Percentiles rank a stretch among this genome's conserved stretches.
Evolutionary conservation across 2,888 invertebrate genomes (phyloP).

Genomic region (Acrobeloides nanus): DNA sequence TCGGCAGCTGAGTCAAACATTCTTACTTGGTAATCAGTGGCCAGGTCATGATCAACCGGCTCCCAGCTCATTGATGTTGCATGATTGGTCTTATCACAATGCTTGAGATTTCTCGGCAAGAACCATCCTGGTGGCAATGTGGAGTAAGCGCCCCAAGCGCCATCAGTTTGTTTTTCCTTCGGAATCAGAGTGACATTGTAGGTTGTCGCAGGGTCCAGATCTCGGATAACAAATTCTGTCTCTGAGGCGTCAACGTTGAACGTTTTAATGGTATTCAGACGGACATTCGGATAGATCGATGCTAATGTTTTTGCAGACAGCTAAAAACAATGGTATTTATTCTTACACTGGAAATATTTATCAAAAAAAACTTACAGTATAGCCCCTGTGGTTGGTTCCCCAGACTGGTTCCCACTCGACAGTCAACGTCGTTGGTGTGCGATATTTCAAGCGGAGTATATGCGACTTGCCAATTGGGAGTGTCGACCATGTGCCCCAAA

Average conservation of each 20-base stretch:
- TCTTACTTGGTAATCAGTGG: slow-evolving; percentile 46
- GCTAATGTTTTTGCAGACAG: slow-evolving; percentile 43
- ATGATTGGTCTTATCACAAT: slow-evolving; percentile 50
- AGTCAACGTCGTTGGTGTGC: slow-evolving; percentile 51
- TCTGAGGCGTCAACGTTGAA: slow-evolving; percentile 42
- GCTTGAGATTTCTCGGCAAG: slow-evolving; percentile 47
- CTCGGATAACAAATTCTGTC: slow-evolving; percentile 46
- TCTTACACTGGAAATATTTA: background rate
- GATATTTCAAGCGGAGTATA: slow-evolving; percentile 46
- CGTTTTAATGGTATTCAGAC: slow-evolving; percentile 36
- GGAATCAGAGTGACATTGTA: slow-evolving; percentile 52
- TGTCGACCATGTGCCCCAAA: slow-evolving; percentile 54
- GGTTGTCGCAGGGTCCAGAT: slow-evolving; percentile 47
- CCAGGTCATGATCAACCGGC: slow-evolving; percentile 44
- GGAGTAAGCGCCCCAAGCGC: slow-evolving; percentile 53
- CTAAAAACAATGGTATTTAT: slow-evolving; percentile 22
- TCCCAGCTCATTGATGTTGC: slow-evolving; percentile 53
- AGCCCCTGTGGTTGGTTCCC: slow-evolving; percentile 46
- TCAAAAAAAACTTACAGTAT: slow-evolving; percentile 28
- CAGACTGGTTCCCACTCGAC: slow-evolving; percentile 53
- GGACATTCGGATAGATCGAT: slow-evolving; percentile 42
- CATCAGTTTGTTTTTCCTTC: slow-evolving; percentile 41
- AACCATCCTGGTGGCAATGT: slow-evolving; percentile 53
- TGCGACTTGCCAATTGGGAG: slow-evolving; percentile 48
- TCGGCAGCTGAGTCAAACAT: too few relatives aligned